These are phyloP conservation scores for Philereme transversata DNA, from an alignment of 2,888 invertebrate species.

Conservation along the genomic window DNA sequence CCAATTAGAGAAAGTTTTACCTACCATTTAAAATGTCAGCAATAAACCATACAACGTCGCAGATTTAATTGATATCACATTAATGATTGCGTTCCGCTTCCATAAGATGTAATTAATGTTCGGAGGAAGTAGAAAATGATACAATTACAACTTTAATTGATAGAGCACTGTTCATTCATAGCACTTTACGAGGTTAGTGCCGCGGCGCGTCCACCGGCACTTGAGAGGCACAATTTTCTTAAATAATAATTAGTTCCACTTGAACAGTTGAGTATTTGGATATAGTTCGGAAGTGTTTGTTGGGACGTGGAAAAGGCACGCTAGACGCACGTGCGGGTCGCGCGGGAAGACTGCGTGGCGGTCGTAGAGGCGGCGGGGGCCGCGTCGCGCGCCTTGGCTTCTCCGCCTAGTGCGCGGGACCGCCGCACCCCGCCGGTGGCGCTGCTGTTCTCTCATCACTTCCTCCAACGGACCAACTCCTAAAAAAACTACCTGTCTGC, in stretches of 20 bases:
- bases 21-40: slow-evolving; percentile 73
- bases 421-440: slow-evolving; percentile 59
- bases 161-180: slow-evolving; percentile 63
- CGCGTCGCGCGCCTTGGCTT: slow-evolving; percentile 58
- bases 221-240: slow-evolving; percentile 50
- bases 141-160: slow-evolving; percentile 73
- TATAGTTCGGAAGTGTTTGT: slow-evolving; percentile 63
- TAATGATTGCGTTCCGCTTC: slow-evolving; percentile 74
- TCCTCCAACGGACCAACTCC: slow-evolving; percentile 22
- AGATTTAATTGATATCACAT: slow-evolving; percentile 62
- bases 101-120: slow-evolving; percentile 75
- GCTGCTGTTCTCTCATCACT: slow-evolving; percentile 48
- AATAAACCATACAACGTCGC: slow-evolving; percentile 59
- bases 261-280: slow-evolving; percentile 53
- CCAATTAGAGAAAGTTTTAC: slow-evolving; percentile 52
- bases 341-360: slow-evolving; percentile 84
- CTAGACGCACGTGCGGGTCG: slow-evolving; percentile 79
- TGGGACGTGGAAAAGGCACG: slow-evolving; percentile 61
- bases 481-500: slow-evolving; percentile 25
- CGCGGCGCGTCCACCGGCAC: slow-evolving; percentile 50
- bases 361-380: slow-evolving; percentile 68
- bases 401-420: slow-evolving; percentile 49
- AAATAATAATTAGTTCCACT: slow-evolving; percentile 56
- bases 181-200: slow-evolving; percentile 48
- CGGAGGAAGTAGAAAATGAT: slow-evolving; percentile 73